Evolutionary conservation across 1,140 invertebrate genomes (phyloP), one percentile per base, ranked within the genome.

Genomic region (Drosophila trapezifrons): DNA sequence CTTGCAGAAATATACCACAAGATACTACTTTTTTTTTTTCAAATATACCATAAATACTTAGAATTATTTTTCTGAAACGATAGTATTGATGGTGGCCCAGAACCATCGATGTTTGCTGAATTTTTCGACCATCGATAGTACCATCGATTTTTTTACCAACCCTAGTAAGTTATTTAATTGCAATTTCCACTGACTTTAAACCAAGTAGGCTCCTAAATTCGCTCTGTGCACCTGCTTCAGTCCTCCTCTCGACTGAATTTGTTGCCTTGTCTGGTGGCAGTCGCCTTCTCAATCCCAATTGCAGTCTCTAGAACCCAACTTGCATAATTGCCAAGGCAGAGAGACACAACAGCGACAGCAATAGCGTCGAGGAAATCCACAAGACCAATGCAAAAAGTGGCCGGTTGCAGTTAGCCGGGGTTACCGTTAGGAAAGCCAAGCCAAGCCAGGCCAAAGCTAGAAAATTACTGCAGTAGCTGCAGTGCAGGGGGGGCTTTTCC

Each of bases 311-410:
- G 64, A 70, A 63, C 65, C 64, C 59, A 49, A 38, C 65, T 63
- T 78, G 75, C 75, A 70, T 78, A 78, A 78, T 78, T 78, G 67
- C 74, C 62, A 77, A 69, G 60, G 64, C 62, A 35, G 62, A 10
- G 18, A 47, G 49, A 62, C 51, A 65, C 38, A 67, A 38, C 22
- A 55, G 45, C 47, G 43, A 51, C n/a, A 38, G 35, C n/a, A 18
- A 4, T 12, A 25, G 51, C 25, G 13, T 62, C 45, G 46, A 66
- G 60, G 49, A 72, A 64, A 64, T 73, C 57, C 70, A 72, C 25
- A 32, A 38, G n/a, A 37, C n/a, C 57, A 58, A 46, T 32, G 20
- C 40, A 56, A 78, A 78, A 77, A 78, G 55, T 69, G 73, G 74
- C 37, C 73, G 45, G 45, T 70, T 76, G 74, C 73, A 69, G 74